Percentiles rank a stretch among this genome's conserved stretches.
phyloP scores from a whole-genome alignment of 2,113 vertebrate species.

The Mirounga angustirostris region DNA sequence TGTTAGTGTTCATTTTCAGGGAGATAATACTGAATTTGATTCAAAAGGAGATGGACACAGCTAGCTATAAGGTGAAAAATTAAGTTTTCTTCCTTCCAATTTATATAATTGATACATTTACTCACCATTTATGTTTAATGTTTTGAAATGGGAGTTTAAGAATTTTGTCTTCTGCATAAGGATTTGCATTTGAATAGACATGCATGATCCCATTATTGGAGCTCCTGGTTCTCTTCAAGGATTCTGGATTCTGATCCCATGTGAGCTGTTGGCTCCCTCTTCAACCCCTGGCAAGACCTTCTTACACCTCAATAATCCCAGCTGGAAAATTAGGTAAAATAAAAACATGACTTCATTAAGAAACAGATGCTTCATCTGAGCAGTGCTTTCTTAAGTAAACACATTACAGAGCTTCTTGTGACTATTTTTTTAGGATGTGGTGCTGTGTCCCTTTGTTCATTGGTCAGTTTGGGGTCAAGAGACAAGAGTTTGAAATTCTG shows the following conservation, averaged over 20 bases:
- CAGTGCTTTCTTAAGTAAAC: constrained; percentile 80
- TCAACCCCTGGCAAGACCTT: constrained; percentile 78
- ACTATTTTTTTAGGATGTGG: constrained; percentile 71
- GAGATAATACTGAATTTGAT: not conserved
- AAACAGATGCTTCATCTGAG: constrained; percentile 75
- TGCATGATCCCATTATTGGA: not conserved
- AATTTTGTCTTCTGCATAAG: not conserved
- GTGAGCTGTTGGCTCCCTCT: constrained; percentile 76
- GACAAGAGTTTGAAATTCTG: constrained; percentile 55
- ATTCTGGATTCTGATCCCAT: constrained; percentile 58
- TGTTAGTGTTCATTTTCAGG: not conserved
- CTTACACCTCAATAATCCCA: constrained; percentile 78
- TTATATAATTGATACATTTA: not conserved
- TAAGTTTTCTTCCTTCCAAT: not conserved
- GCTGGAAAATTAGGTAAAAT: constrained; percentile 83
- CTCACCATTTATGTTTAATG: not conserved
- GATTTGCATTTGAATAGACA: not conserved
- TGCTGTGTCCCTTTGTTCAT: constrained; percentile 67
- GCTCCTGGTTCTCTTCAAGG: not conserved
- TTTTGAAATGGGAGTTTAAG: not conserved
- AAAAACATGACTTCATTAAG: constrained; percentile 81
- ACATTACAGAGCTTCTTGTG: constrained; percentile 76
- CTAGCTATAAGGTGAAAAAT: not conserved
- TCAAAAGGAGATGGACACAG: not conserved
- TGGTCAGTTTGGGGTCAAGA: constrained; percentile 74